Base-by-base conservation (phyloP, 1,140 invertebrate species). In the Scaptomyza montana region DNA sequence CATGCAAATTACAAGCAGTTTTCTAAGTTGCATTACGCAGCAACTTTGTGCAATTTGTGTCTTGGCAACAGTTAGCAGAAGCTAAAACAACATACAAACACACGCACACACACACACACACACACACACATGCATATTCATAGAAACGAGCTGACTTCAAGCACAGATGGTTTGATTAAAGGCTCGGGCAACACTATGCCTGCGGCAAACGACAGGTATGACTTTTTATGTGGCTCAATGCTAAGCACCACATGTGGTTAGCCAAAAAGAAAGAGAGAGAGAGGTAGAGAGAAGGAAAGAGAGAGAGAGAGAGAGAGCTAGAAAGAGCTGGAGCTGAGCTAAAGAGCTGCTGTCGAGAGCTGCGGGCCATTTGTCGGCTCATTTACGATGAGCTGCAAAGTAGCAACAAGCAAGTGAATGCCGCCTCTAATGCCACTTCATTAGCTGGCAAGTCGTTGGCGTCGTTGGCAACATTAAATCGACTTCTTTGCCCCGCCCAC, bases 381-480 rank as follows among this genome's bases (percentile, higher is more conserved):
- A 72, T 76, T 76, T 76, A 50, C 64, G 50, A 46, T 41, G 53
- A 73, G 57, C 51, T 73, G 70, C 61, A 64, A 65, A 57, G 67
- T 64, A 50, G 53, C 51, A 56, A 46, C 55, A 13, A 51, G 55
- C 33, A 21, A 41, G 36, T 55, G 53, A 51, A 53, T 51, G 53
- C 46, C 12, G 51, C 45, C 45, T 54, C 74, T 77, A 77, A 77
- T 77, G 74, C 71, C 60, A 74, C 74, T 77, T 77, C 74, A 77
- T 77, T 77, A 77, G 74, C 70, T 69, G 51, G 16, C 63, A 67
- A 72, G 57, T 63, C 63, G 53, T 33, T 45, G 51, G 45, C 43
- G 56, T 33, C 7, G 50, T 9, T 47, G 60, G 67, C 51, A 61
- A 39, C 43, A 55, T 57, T 74, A 69, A 70, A 54, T 33, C 54